Evolutionary conservation across 1,140 invertebrate genomes (phyloP).

Genomic region (Mya arenaria): DNA sequence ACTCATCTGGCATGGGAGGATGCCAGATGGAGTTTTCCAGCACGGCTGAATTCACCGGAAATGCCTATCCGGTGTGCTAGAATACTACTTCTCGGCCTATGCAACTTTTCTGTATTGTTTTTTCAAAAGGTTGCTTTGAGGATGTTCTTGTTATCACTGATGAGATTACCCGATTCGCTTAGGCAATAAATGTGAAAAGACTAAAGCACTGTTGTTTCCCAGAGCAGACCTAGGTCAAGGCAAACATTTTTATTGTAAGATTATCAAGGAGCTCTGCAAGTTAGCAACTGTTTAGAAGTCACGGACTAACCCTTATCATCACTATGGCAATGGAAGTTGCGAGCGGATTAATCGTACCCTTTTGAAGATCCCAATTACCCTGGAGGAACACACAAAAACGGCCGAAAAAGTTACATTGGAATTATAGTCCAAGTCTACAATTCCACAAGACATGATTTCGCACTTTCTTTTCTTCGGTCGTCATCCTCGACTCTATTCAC

Average conservation of each 20-base stretch:
- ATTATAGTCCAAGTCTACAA: slow-evolving; percentile 7
- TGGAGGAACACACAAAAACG: background rate
- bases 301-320: slow-evolving; percentile 3
- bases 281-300: background rate
- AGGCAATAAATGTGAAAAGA: background rate
- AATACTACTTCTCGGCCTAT: background rate
- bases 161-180: background rate
- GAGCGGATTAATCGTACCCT: background rate
- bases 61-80: too few species aligned
- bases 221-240: background rate
- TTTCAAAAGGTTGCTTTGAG: background rate
- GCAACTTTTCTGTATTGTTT: slow-evolving; percentile 14
- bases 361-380: background rate
- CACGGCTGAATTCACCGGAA: too few species aligned
- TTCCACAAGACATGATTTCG: background rate
- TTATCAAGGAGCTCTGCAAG: slow-evolving; percentile 5
- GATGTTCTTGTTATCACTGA: slow-evolving; percentile 4
- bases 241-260: background rate
- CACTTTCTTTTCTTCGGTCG: slow-evolving; percentile 3
- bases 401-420: background rate
- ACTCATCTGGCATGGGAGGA: too few species aligned
- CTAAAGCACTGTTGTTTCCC: background rate
- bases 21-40: too few species aligned
- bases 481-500: slow-evolving; percentile 1
- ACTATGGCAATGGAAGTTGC: background rate